Evolutionary conservation across 1,140 invertebrate genomes (phyloP), one percentile per base, ranked within the genome.

Genomic region (Procambarus virginalis): DNA sequence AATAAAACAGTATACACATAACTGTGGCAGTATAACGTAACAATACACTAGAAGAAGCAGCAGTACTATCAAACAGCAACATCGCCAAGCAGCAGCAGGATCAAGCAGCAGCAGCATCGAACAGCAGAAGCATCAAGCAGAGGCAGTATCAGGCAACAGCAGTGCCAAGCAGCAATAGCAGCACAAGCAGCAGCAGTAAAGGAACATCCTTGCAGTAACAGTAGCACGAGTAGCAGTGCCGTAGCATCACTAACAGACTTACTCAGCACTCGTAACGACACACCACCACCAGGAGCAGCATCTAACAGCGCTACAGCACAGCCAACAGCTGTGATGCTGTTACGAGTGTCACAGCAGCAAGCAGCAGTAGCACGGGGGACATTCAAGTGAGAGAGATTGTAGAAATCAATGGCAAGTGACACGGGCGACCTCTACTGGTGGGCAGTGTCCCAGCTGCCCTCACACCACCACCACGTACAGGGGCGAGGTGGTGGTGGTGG

Each of bases 361-460:
- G 68, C 68, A 80, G 22, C 34, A 55, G 49, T 49, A 80, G 49
- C 49, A 80, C 22, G 22, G 58, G 49, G 82, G 82, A 84, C 64
- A 73, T 84, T 84, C 82, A 68, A 84, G 58, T 84, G 82, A 49
- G 82, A 83, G 81, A 84, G 82, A 84, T 84, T 84, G 82, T 45
- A 84, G 82, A 84, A 84, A 84, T 84, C 82, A 84, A 84, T 84
- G 82, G 82, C 68, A 84, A 84, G 82, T 84, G 82, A 84, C 82
- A 84, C 68, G 68, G 82, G 49, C 82, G 82, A 84, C 82, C 82
- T 84, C 82, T 84, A 49, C 68, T 68, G 82, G 58, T 34, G 78
- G 78, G 34, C 82, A n/a, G 46, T 22, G 64, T 34, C 48, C 46
- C 1, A 34, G 34, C 64, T 60, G 49, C 45, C 64, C 81, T 34